phyloP scores from a whole-genome alignment of 2,888 invertebrate species.

The Horisme vitalbata region DNA sequence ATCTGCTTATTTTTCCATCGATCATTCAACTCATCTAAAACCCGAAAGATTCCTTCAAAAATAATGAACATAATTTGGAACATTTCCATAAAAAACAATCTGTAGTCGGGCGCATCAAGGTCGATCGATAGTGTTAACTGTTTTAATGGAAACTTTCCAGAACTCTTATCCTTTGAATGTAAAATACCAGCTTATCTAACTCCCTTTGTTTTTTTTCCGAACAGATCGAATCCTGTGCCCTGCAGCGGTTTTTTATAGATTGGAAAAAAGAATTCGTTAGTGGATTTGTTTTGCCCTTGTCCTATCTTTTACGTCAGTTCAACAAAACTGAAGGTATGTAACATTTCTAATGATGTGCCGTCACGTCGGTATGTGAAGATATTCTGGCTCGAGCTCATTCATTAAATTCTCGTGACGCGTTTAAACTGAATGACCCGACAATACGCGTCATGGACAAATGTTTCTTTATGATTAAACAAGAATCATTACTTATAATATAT shows the following conservation, averaged over 20 bases:
- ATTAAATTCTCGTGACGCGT: constrained; percentile 41
- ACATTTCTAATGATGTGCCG: constrained; percentile 6
- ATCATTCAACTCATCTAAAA: constrained; percentile 1
- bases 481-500: background rate
- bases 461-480: background rate
- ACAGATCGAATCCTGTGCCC: too few relatives aligned
- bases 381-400: constrained; percentile 34
- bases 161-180: too few relatives aligned
- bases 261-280: background rate
- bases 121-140: too few relatives aligned
- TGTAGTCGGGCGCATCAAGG: background rate
- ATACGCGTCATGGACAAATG: constrained; percentile 31
- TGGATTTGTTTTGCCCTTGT: background rate
- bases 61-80: background rate
- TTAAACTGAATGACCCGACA: constrained; percentile 30
- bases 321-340: background rate
- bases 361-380: constrained; percentile 4
- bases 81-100: background rate
- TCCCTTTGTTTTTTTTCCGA: too few relatives aligned
- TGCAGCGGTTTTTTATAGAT: too few relatives aligned
- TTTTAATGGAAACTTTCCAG: too few relatives aligned
- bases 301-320: background rate
- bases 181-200: too few relatives aligned
- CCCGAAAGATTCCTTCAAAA: background rate
- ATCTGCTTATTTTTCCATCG: background rate